phyloP scores from a whole-genome alignment of 2,113 vertebrate species.

The Rhineura floridana region DNA sequence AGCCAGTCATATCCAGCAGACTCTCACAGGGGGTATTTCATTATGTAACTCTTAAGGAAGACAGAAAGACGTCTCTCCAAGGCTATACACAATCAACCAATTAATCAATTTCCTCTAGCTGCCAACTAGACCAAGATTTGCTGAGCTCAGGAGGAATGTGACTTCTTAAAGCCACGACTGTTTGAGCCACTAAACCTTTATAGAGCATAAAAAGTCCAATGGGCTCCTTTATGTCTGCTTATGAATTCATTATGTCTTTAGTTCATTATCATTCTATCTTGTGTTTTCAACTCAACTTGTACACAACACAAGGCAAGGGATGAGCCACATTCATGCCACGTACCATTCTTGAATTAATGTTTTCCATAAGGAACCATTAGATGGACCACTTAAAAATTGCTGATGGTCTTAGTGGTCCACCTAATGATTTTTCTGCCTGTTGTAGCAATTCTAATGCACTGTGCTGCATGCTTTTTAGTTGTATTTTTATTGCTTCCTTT shows the following conservation, averaged over 20 bases:
- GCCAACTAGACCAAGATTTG: conserved; percentile 26
- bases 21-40: not conserved
- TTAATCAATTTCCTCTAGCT: conserved; percentile 1
- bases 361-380: not conserved
- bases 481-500: too few species aligned
- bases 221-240: not conserved
- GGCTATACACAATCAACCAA: conserved; percentile 44
- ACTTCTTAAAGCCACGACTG: not conserved
- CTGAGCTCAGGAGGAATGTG: conserved; percentile 5
- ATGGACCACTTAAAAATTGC: too few species aligned
- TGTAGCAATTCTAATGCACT: too few species aligned
- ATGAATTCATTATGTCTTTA: conserved; percentile 10
- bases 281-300: not conserved
- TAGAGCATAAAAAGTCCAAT: not conserved
- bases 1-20: conserved; percentile 19
- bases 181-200: not conserved
- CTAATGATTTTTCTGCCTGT: too few species aligned
- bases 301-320: too few species aligned
- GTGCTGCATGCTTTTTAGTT: too few species aligned
- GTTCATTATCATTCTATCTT: not conserved
- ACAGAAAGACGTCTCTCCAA: conserved; percentile 1
- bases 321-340: not conserved
- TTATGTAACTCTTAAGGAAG: conserved; percentile 21
- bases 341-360: not conserved
- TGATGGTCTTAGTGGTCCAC: too few species aligned